These are phyloP conservation scores for Athetis lepigone DNA, from an alignment of 2,888 invertebrate genomes.

Conservation along the genomic window DNA sequence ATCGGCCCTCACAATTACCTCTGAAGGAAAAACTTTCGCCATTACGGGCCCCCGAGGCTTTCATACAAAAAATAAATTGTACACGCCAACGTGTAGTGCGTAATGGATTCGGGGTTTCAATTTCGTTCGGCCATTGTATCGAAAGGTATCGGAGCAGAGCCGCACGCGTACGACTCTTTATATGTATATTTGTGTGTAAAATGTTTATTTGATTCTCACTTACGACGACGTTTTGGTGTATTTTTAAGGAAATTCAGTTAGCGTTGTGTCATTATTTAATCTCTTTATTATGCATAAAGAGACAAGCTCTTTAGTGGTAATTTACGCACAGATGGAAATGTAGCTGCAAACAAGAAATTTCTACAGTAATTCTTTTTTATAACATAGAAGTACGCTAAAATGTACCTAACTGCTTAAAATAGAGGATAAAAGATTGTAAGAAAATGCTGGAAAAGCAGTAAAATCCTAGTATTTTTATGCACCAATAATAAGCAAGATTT, in stretches of 20 bases:
- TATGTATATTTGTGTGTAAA: slow-evolving; percentile 71
- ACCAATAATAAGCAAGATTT: no score
- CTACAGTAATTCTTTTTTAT: no score
- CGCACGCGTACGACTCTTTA: slow-evolving; percentile 55
- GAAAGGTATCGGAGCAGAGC: slow-evolving; percentile 56
- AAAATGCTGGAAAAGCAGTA: no score
- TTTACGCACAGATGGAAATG: no score
- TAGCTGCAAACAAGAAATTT: no score
- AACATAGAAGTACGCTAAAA: no score
- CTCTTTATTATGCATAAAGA: not conserved
- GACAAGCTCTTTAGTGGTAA: no score
- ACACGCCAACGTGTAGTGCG: slow-evolving; percentile 80
- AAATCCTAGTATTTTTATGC: no score
- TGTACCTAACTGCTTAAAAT: no score
- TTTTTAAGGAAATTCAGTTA: slow-evolving; percentile 30
- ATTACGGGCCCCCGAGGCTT: slow-evolving; percentile 86
- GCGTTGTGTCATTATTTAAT: slow-evolving; percentile 2
- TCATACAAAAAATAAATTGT: slow-evolving; percentile 88
- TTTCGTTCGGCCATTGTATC: slow-evolving; percentile 75
- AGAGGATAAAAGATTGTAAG: no score
- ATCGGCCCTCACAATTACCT: slow-evolving; percentile 89
- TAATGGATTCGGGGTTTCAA: slow-evolving; percentile 86
- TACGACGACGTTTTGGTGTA: slow-evolving; percentile 28
- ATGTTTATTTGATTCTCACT: slow-evolving; percentile 65
- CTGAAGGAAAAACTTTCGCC: slow-evolving; percentile 88